Percentiles rank a stretch among this genome's conserved stretches.
These are phyloP conservation scores for Amphiprion percula DNA, from an alignment of 2,113 vertebrate genomes.

Conservation along the genomic window DNA sequence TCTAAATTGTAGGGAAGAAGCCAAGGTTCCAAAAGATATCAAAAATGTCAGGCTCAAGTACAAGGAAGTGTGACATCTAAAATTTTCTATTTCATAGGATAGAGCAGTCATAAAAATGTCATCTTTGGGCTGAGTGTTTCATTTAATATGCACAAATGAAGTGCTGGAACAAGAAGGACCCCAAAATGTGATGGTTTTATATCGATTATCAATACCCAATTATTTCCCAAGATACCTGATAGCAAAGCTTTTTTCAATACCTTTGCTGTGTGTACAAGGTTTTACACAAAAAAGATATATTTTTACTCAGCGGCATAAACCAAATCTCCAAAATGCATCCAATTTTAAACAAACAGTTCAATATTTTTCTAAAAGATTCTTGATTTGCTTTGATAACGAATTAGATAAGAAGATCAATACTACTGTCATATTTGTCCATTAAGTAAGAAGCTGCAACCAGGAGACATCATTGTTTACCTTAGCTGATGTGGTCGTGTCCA, in stretches of 20 bases:
- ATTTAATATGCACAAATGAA: constrained; percentile 11
- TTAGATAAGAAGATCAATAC: too few species aligned
- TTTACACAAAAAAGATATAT: neutral
- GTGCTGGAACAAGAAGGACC: too few species aligned
- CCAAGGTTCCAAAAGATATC: constrained; percentile 3
- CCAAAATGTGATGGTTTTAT: too few species aligned
- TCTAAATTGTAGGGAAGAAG: constrained; percentile 1
- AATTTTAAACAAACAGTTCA: too few species aligned
- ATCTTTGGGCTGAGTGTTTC: constrained; percentile 27
- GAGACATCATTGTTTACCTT: too few species aligned
- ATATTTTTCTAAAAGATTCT: too few species aligned
- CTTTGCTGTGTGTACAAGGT: neutral
- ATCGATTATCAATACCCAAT: neutral
- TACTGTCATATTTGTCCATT: too few species aligned
- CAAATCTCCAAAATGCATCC: too few species aligned
- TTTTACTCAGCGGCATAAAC: neutral
- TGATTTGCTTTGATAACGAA: too few species aligned
- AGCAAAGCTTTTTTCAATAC: neutral
- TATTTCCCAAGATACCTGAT: neutral
- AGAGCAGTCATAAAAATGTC: constrained; percentile 26
- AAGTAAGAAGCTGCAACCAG: too few species aligned
- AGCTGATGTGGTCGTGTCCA: too few species aligned
- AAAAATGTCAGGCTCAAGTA: constrained; percentile 17
- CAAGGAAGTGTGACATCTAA: neutral
- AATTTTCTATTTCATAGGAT: constrained; percentile 15